Evolutionary conservation across 2,113 vertebrate genomes (phyloP), one percentile per base, ranked within the genome.

Genomic region (Sprattus sprattus): DNA sequence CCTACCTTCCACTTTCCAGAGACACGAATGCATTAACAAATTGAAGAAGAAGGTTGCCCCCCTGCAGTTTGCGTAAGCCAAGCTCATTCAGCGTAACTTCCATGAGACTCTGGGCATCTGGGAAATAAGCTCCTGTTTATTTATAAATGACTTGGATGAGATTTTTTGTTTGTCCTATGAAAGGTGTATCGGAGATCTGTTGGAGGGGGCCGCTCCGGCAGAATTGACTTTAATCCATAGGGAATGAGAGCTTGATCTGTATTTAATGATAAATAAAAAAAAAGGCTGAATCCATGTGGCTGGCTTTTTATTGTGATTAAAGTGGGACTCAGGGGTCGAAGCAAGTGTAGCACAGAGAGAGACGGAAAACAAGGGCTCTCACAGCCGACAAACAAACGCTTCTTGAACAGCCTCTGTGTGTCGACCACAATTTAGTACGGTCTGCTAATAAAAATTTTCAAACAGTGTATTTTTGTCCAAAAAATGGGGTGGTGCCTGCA

Each of bases 261-360:
- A 86, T 94, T 93, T 95, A 94, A 95, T 93, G 93, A 93, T 92
- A 93, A 94, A 94, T 92, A 93, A 1, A 39, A 91, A 95, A 93
- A 89, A 82, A 92, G 91, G 91, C 94, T 92, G 91, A 91, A 85
- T 85, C 81, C 22, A 46, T 45, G 15, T 15, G 54, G 83, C 81
- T 83, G 54, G 64, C 82, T 83, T 78, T 78, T 83, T 87, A 85
- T 85, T 89, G 86, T 85, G 88, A 89, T 91, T 89, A 84, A 85
- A 89, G 50, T 75, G 83, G 78, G 85, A 85, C 82, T 88, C 81
- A 60, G 86, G 54, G 67, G 85, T 39, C 81, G 87, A 88, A 87
- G 84, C 84, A 54, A 87, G 87, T 85, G 81, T 84, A 87, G 86
- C 82, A 78, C 47, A 52, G 28, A 82, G 52, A 80, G 50, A 25